Evolutionary conservation across 2,888 invertebrate genomes (phyloP).

Genomic region (Euclidia mi): DNA sequence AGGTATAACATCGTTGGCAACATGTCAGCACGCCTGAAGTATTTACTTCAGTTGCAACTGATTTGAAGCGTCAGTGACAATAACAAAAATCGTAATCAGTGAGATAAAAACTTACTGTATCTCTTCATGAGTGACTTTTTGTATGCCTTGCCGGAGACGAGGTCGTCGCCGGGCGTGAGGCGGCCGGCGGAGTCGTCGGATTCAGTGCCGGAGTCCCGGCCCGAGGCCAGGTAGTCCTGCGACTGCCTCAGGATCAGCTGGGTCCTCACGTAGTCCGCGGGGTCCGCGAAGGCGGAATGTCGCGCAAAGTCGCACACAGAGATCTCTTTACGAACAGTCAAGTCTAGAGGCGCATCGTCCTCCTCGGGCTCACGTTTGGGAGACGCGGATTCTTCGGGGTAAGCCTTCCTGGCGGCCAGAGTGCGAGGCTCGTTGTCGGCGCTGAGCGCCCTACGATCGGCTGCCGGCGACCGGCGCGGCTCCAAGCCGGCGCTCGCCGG

Average conservation of each 20-base stretch:
- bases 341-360: constrained; percentile 94
- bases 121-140: constrained; percentile 98
- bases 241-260: constrained; percentile 87
- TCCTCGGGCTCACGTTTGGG: constrained; percentile 64
- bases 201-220: constrained; percentile 93
- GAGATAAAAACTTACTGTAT: constrained; percentile 94
- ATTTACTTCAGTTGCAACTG: neutral
- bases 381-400: constrained; percentile 74
- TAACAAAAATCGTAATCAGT: constrained; percentile 11
- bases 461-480: constrained; percentile 70
- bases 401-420: constrained; percentile 87
- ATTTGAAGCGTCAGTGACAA: neutral
- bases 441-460: constrained; percentile 76
- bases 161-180: constrained; percentile 90
- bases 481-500: constrained; percentile 80
- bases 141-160: constrained; percentile 91
- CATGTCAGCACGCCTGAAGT: neutral
- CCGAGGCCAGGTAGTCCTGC: constrained; percentile 84
- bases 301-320: constrained; percentile 87
- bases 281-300: constrained; percentile 83
- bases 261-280: constrained; percentile 85
- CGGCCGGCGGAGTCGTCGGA: constrained; percentile 95
- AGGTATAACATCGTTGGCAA: neutral
- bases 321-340: constrained; percentile 91
- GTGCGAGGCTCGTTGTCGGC: constrained; percentile 83